Evolutionary conservation across 2,888 invertebrate genomes (phyloP).

Genomic region (Rhingia campestris): DNA sequence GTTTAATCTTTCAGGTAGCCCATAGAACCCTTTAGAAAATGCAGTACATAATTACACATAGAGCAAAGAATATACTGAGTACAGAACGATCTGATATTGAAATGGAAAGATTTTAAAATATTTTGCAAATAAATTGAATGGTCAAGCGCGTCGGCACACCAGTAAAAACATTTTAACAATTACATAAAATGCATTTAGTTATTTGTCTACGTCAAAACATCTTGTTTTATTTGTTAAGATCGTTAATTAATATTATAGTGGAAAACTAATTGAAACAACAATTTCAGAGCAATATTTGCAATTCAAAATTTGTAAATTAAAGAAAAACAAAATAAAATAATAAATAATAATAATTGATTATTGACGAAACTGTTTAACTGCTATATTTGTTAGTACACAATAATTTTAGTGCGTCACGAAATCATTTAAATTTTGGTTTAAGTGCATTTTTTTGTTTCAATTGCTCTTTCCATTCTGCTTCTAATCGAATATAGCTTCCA

Average conservation of each 20-base stretch:
- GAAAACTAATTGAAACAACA: constrained; percentile 29
- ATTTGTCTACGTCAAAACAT: constrained; percentile 35
- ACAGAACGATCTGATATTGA: constrained; percentile 29
- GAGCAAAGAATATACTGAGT: constrained; percentile 13
- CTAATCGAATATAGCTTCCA: constrained; percentile 89
- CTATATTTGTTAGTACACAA: background rate
- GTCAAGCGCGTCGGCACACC: constrained; percentile 33
- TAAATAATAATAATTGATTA: constrained; percentile 58
- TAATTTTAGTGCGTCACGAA: background rate
- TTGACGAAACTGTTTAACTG: background rate
- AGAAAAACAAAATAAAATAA: constrained; percentile 20
- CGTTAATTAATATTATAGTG: constrained; percentile 40
- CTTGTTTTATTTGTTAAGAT: constrained; percentile 39
- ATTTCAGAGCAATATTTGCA: constrained; percentile 54
- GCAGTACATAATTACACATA: constrained; percentile 20
- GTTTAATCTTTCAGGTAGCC: constrained; percentile 45
- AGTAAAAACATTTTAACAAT: constrained; percentile 32
- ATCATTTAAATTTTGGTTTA: constrained; percentile 69
- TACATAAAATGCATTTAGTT: constrained; percentile 63
- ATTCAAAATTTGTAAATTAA: constrained; percentile 69
- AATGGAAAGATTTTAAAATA: constrained; percentile 38
- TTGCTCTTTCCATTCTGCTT: constrained; percentile 90
- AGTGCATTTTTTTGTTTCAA: constrained; percentile 78
- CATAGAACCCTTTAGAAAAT: constrained; percentile 31
- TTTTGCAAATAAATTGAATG: constrained; percentile 56